Evolutionary conservation across 2,113 vertebrate species (phyloP), one percentile per base, ranked within the genome.

Genomic region (Eclectus roratus): DNA sequence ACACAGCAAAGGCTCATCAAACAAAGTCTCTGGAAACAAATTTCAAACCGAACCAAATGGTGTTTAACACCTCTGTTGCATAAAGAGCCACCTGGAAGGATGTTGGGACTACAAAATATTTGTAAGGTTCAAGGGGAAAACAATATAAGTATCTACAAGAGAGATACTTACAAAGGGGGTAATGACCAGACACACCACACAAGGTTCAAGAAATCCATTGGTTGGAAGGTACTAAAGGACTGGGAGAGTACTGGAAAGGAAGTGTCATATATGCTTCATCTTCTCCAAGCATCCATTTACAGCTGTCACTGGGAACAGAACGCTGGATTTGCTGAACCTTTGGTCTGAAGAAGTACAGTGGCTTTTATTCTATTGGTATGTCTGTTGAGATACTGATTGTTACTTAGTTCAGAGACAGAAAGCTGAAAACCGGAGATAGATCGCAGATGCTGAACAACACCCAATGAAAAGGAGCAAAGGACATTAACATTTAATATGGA

Each of bases 301-400:
- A 91, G 13, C 55, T 71, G 5, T 28, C 46, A 29, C 2, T 15
- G 28, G 17, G 46, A 91, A 87, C 0, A 6, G 33, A 50, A 78
- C 3, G 3, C 25, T 84, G 25, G n/a, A 63, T 78, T 73, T 92
- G 60, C 70, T 53, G 39, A 78, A 80, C 9, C 13, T 43, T 81
- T 41, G 43, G 13, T 69, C 47, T 87, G 47, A 74, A 74, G 33
- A 39, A 84, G 13, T 11, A 65, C 28, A n/a, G 13, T 6, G 4
- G 12, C 12, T 89, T 85, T 79, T 47, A 55, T 47, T 79, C 68
- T 47, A 12, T 37, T 68, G 24, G 43, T 17, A 47, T 31, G 43
- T 39, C 35, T 10, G 0, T 23, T 33, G 11, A 81, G 29, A 47
- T 87, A 52, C 28, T 44, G 15, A 63, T 25, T 0, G 0, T 61